Percentiles rank a stretch among this genome's conserved stretches.
These are phyloP conservation scores for Crypturellus undulatus DNA, from an alignment of 2,113 vertebrate species.

Conservation along the genomic window DNA sequence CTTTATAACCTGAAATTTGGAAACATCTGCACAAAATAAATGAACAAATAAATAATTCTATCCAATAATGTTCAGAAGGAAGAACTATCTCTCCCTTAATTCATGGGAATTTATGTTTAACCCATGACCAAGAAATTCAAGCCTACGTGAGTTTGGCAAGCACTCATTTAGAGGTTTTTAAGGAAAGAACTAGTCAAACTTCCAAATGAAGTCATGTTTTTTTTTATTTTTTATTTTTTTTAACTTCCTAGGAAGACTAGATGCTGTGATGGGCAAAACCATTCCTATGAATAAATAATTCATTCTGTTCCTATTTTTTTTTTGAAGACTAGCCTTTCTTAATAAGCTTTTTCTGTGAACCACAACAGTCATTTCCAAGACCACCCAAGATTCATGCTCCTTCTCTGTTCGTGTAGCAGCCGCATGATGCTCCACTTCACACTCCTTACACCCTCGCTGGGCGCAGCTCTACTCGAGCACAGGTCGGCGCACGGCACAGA, in stretches of 20 bases:
- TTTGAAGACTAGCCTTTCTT: neutral
- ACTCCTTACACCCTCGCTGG: neutral
- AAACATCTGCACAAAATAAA: conserved; percentile 8
- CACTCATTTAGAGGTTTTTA: neutral
- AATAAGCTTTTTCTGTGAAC: neutral
- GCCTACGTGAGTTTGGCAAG: conserved; percentile 7
- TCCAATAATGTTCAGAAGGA: neutral
- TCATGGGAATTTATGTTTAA: neutral
- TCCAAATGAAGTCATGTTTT: no score
- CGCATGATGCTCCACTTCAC: neutral
- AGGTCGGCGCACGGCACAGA: neutral
- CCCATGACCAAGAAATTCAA: neutral
- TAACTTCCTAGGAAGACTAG: no score
- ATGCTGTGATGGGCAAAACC: neutral
- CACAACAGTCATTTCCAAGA: neutral
- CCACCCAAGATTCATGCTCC: neutral
- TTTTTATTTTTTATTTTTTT: no score
- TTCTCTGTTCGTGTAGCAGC: neutral
- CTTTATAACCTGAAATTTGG: conserved; percentile 13
- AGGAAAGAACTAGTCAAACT: neutral
- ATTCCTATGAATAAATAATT: neutral
- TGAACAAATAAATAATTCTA: neutral
- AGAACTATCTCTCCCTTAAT: conserved; percentile 1
- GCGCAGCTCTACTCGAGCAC: neutral
- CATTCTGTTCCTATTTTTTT: neutral